These are phyloP conservation scores for Icerya purchasi DNA, from an alignment of 2,888 invertebrate species.

Conservation along the genomic window DNA sequence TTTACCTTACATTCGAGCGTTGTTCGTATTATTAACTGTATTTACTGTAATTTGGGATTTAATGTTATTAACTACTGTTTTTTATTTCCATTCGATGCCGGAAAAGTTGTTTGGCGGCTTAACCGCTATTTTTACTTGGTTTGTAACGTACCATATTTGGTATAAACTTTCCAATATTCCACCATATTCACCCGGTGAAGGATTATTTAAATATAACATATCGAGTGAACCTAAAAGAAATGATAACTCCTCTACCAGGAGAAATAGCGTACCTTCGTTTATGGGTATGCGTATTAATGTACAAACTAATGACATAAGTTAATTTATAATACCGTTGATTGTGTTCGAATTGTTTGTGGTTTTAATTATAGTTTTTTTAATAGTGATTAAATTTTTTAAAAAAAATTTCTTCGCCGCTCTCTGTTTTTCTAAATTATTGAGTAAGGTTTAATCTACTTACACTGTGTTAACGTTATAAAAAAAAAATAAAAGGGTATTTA, in stretches of 20 bases:
- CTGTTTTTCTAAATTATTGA: no score
- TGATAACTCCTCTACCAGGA: not conserved
- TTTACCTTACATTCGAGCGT: conserved; percentile 56
- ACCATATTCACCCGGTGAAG: conserved; percentile 53
- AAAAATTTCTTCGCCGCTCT: no score
- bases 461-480: no score
- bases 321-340: no score
- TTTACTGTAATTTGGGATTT: conserved; percentile 81
- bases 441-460: no score
- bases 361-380: no score
- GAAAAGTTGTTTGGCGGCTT: conserved; percentile 80
- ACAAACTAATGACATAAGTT: not conserved
- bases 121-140: conserved; percentile 77
- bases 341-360: no score
- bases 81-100: conserved; percentile 90
- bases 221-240: not conserved
- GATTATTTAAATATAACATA: conserved; percentile 21
- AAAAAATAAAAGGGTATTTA: no score
- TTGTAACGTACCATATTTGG: conserved; percentile 65
- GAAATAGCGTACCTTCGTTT: not conserved
- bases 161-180: conserved; percentile 38
- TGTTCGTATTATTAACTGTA: conserved; percentile 54
- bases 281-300: not conserved
- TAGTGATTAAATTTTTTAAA: no score
- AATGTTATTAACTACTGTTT: conserved; percentile 74